phyloP scores from a whole-genome alignment of 1,140 invertebrate species.

The Halyomorpha halys region DNA sequence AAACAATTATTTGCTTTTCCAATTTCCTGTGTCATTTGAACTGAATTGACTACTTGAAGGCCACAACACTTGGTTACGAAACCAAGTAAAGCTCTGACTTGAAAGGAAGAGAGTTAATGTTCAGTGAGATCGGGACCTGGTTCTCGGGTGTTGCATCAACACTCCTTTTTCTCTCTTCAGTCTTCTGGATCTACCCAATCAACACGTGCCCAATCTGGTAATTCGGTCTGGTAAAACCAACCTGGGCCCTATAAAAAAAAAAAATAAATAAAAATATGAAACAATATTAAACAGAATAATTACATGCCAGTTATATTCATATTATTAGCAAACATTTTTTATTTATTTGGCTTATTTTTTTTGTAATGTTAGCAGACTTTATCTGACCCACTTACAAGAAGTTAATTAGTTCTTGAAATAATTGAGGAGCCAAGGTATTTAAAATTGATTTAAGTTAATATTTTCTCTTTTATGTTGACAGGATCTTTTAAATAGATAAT shows the following conservation, averaged over 20 bases:
- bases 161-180: conserved; percentile 21
- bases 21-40: background rate
- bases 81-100: conserved; percentile 16
- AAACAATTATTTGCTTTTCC: background rate
- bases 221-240: conserved; percentile 79
- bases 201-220: conserved; percentile 75
- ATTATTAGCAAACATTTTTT: no score
- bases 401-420: no score
- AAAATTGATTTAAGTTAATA: no score
- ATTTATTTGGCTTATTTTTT: no score
- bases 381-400: no score
- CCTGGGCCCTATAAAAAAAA: conserved; percentile 57
- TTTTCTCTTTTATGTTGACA: no score
- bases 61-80: conserved; percentile 8
- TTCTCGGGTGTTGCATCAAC: background rate
- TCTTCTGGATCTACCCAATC: conserved; percentile 56
- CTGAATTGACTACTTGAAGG: conserved; percentile 15
- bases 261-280: conserved; percentile 1
- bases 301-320: no score
- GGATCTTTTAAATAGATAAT: no score
- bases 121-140: conserved; percentile 4
- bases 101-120: conserved; percentile 5
- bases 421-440: no score
- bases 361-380: no score
- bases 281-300: background rate